Base-by-base conservation (phyloP, 2,797 vertebrate species). In the Mus caroli region DNA sequence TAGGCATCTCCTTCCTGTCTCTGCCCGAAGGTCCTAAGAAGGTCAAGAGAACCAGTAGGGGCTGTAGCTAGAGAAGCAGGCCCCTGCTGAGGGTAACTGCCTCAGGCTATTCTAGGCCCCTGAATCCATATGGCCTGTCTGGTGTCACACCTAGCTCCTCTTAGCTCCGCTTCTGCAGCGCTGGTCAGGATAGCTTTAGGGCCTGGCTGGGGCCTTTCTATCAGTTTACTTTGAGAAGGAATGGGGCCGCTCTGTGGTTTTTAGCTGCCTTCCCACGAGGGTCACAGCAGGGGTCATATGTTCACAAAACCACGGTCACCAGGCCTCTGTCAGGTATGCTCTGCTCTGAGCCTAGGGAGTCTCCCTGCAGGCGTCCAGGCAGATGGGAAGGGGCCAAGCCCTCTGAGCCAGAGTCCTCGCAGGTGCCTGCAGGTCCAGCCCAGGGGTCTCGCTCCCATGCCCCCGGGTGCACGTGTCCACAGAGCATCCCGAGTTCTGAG, bases 111-210 rank as follows among this genome's bases (percentile, higher is more conserved):
- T 28, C 26, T 20, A 1, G 15, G 34, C 43, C n/a, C 4, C 11
- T 56, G 17, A 43, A 28, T 5, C 3, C 7, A 46, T 50, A 8
- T n/a, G 62, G 31, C n/a, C 40, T 4, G 0, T 69, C 1, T 0
- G 1, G 0, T 40, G 19, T 10, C 3, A 15, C 67, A 28, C 31
- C 31, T 19, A 0, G 52, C n/a, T 10, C n/a, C 37, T 46, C 17
- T 9, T n/a, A 22, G 3, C 14, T 0, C 52, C 4, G 9, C 46
- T 85, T 56, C n/a, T 28, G 0, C 1, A 6, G 14, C 34, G 31
- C 46, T 34, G 46, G 22, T 54, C 54, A 31, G 17, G 58, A 11
- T 37, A 6, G 43, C 31, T 46, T 37, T 11, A 54, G 79, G n/a
- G 40, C 54, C 43, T 13, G 1, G 1, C 50, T 1, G 24, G 19